A percentile compares a stretch with the other conserved stretches of the same genome.
Conservation (phyloP, 1,140 invertebrate species). For the Drosophila malerkotliana region DNA sequence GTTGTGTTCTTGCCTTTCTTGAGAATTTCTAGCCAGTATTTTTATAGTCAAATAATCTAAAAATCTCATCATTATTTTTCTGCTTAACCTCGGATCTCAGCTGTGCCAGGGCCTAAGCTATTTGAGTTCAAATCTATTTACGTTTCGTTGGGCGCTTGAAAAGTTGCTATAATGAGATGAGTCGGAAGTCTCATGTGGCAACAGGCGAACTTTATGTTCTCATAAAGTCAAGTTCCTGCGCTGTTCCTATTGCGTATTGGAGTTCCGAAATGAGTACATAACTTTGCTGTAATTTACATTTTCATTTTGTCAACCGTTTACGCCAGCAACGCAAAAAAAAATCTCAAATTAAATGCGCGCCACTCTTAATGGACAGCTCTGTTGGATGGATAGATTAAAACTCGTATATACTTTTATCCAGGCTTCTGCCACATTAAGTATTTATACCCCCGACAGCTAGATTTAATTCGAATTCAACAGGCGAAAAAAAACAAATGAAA, state of each 20-base stretch:
- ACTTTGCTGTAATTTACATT: constrained; percentile 76
- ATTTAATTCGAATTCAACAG: constrained; percentile 46
- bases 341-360: constrained; percentile 65
- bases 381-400: constrained; percentile 21
- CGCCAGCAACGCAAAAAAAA: constrained; percentile 44
- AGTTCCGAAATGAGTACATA: constrained; percentile 66
- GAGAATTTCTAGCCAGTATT: no score
- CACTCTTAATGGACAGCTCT: constrained; percentile 31
- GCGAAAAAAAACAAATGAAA: constrained; percentile 34
- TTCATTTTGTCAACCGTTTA: constrained; percentile 67
- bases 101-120: constrained; percentile 41
- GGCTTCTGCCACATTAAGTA: constrained; percentile 41
- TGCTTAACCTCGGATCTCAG: constrained; percentile 14
- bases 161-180: constrained; percentile 64
- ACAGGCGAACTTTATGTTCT: constrained; percentile 61
- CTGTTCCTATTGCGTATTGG: constrained; percentile 25
- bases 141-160: constrained; percentile 19
- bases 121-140: constrained; percentile 64
- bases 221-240: constrained; percentile 56
- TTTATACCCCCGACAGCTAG: constrained; percentile 23
- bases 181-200: constrained; percentile 61
- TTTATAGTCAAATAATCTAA: not conserved
- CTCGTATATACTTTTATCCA: constrained; percentile 22
- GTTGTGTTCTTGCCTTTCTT: no score
- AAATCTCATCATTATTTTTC: not conserved